These are phyloP conservation scores for Noctuana brunneofusca DNA, from an alignment of 2,888 invertebrate species.

Conservation along the genomic window DNA sequence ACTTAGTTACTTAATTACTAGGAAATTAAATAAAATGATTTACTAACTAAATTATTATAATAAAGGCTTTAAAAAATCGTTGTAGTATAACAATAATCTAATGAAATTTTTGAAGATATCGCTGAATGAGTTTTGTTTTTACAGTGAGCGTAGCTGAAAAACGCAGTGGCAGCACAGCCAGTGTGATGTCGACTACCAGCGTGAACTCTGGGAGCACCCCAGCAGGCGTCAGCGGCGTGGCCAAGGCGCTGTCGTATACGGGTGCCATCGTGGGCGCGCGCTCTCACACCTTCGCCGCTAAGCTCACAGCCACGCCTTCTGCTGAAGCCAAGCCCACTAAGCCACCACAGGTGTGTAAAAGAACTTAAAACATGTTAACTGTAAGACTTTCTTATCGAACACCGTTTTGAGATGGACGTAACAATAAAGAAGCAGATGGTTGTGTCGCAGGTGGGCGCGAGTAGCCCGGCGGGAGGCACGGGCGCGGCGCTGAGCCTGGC, in stretches of 20 bases:
- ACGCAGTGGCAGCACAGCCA: slow-evolving; percentile 42
- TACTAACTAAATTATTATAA: too few species aligned
- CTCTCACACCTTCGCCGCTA: slow-evolving; percentile 89
- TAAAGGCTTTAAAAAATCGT: too few species aligned
- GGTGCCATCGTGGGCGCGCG: slow-evolving; percentile 81
- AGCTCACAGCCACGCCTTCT: slow-evolving; percentile 76
- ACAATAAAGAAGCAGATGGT: neutral
- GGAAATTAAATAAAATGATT: too few species aligned
- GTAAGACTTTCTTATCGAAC: too few species aligned
- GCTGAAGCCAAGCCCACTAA: slow-evolving; percentile 49
- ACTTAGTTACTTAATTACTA: too few species aligned
- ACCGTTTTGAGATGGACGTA: neutral
- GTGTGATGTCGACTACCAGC: slow-evolving; percentile 37
- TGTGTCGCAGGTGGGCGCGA: slow-evolving; percentile 37
- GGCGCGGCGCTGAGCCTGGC: slow-evolving; percentile 39
- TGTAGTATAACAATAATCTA: too few species aligned
- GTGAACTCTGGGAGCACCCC: slow-evolving; percentile 31
- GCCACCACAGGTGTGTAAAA: slow-evolving; percentile 40
- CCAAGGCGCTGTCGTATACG: slow-evolving; percentile 74
- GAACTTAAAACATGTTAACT: too few species aligned
- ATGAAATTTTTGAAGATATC: too few species aligned
- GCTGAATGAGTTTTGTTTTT: neutral
- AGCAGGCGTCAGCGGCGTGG: slow-evolving; percentile 42
- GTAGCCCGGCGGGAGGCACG: slow-evolving; percentile 38
- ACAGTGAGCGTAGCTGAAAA: slow-evolving; percentile 39